Evolutionary conservation across 2,888 invertebrate genomes (phyloP), one percentile per base, ranked within the genome.

Genomic region (Hypselothyrea guttata): DNA sequence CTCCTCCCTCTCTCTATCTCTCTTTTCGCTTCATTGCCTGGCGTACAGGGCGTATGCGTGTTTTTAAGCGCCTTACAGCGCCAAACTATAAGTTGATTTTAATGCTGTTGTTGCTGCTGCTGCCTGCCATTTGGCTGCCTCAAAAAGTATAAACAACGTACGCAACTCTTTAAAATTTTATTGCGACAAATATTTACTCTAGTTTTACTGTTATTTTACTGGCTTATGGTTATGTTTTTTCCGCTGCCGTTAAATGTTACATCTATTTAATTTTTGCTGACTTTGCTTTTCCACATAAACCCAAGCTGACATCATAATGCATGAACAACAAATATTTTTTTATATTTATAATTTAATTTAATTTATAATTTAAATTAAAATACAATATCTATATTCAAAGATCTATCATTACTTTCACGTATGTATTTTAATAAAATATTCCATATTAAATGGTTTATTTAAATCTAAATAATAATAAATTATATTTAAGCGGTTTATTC

Each of bases 1-100:
- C 12, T 13, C n/a, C n/a, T n/a, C 35, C 34, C 31, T 41, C 48
- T 41, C 8, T 8, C 9, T 30, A 38, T 15, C 18, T 46, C 7
- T 38, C 7, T 1, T 1, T 22, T 22, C 7, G 18, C 33, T 12
- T 33, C 28, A 34, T 48, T 52, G 22, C 35, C 27, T 67, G 75
- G 65, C 68, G 48, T 35, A 78, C 68, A 61, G 48, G 56, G 68
- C 75, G 79, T 82, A 78, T 69, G 65, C 78, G 68, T 71, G 58
- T 52, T 77, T 49, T 57, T n/a, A 49, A 59, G 51, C 46, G 52
- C 35, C 59, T 60, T 47, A 52, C 38, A 51, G 28, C 45, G 63
- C 54, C 65, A 68, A 60, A 61, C 53, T 33, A 57, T 38, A 46
- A 40, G 45, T 56, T 35, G 38, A 28, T 46, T 37, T 51, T 60